Percentiles rank a stretch among this genome's conserved stretches.
phyloP scores from a whole-genome alignment of 2,113 vertebrate species.

The Columba livia region DNA sequence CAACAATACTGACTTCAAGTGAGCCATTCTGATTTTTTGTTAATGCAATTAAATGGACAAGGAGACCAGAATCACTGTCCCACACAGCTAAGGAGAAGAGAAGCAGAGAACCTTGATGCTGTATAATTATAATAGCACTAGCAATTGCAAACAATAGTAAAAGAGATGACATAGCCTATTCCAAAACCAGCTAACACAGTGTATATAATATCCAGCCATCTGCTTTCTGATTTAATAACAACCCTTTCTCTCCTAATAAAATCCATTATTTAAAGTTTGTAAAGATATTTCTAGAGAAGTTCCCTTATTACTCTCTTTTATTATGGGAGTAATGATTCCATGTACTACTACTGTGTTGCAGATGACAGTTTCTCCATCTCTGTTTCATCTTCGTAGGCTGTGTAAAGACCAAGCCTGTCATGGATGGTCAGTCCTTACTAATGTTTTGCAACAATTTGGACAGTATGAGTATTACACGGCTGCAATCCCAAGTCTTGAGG shows the following conservation, averaged over 20 bases:
- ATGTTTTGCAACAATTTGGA: not conserved
- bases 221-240: not conserved
- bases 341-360: not conserved
- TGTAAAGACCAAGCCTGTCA: not conserved
- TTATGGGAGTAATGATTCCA: not conserved
- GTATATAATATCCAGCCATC: not conserved
- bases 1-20: not conserved
- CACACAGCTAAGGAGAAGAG: not conserved
- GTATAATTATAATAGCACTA: not conserved
- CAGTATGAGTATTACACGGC: not conserved
- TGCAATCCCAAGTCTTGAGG: not conserved
- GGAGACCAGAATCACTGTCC: not conserved
- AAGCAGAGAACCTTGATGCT: not conserved
- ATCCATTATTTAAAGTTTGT: not conserved
- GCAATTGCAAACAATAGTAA: not conserved
- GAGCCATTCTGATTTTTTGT: not conserved
- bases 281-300: not conserved
- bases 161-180: not conserved
- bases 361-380: not conserved
- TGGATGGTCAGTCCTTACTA: not conserved
- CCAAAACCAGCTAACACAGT: fast-evolving
- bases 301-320: not conserved
- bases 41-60: not conserved
- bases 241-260: fast-evolving
- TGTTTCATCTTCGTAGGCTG: not conserved